Conservation (phyloP, 2,113 vertebrate species). For the Chlorodrepanis virens region DNA sequence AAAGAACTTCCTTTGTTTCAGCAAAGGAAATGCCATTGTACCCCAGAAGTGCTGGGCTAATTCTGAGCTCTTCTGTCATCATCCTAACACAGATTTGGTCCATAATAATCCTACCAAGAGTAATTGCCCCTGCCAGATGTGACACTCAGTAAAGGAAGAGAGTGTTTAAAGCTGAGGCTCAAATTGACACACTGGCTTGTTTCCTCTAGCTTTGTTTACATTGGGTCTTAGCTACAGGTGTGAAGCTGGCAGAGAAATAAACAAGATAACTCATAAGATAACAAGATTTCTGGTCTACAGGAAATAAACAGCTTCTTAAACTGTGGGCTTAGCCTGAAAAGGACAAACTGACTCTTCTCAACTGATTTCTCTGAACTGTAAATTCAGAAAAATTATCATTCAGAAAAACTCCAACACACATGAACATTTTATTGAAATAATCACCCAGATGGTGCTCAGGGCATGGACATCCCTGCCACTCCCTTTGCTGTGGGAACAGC, state of each 20-base stretch:
- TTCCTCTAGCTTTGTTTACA: neutral
- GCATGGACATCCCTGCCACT: neutral
- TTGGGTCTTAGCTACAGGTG: constrained; percentile 9
- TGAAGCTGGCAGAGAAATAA: constrained; percentile 22
- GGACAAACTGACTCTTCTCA: neutral
- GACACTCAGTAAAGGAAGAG: neutral
- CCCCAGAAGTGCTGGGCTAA: neutral
- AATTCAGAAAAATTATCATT: neutral
- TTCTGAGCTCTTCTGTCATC: neutral
- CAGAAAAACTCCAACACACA: neutral
- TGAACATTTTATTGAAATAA: neutral
- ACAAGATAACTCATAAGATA: neutral
- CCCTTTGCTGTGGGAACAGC: neutral
- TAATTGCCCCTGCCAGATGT: neutral
- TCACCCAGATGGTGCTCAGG: neutral
- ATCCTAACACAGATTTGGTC: neutral
- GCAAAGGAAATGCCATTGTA: constrained; percentile 43
- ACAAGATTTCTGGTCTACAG: constrained; percentile 1
- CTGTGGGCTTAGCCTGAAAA: neutral
- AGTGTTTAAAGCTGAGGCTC: neutral
- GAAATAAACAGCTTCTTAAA: constrained; percentile 16
- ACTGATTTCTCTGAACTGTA: neutral
- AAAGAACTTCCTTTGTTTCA: constrained; percentile 53
- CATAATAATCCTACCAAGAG: neutral
- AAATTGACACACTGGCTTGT: neutral